phyloP scores from a whole-genome alignment of 1,140 invertebrate genomes.

The Mercenaria mercenaria region DNA sequence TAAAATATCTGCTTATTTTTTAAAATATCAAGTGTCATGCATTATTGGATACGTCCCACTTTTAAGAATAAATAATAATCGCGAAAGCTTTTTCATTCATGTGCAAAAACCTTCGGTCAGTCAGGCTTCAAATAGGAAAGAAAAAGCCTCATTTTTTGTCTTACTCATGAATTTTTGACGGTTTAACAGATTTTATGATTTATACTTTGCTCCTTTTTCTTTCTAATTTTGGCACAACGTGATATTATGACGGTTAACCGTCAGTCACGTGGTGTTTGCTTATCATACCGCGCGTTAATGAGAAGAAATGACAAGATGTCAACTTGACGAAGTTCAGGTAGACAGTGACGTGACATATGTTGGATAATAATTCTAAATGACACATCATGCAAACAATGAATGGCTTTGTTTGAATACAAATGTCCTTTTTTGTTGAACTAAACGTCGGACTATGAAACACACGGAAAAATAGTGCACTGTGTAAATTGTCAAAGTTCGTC shows the following conservation, averaged over 20 bases:
- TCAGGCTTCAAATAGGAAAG: no score
- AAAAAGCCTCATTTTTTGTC: no score
- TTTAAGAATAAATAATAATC: no score
- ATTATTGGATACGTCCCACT: no score
- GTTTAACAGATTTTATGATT: neutral
- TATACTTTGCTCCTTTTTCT: neutral
- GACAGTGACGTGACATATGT: neutral
- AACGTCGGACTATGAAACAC: neutral
- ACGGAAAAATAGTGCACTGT: neutral
- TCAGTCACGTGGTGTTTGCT: neutral
- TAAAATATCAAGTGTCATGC: no score
- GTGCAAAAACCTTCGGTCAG: no score
- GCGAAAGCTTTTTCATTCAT: no score
- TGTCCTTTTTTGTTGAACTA: neutral
- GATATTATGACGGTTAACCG: neutral
- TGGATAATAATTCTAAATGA: neutral
- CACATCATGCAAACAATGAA: constrained; percentile 1
- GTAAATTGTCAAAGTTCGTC: neutral
- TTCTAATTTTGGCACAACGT: neutral
- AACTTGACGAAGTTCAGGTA: neutral
- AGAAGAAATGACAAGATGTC: neutral
- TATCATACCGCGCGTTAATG: neutral
- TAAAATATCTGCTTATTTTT: no score
- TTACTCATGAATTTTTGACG: no score
- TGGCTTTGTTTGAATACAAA: neutral